A percentile compares a stretch with the other conserved stretches of the same genome.
phyloP scores from a whole-genome alignment of 2,113 vertebrate species.

The Ovis canadensis region DNA sequence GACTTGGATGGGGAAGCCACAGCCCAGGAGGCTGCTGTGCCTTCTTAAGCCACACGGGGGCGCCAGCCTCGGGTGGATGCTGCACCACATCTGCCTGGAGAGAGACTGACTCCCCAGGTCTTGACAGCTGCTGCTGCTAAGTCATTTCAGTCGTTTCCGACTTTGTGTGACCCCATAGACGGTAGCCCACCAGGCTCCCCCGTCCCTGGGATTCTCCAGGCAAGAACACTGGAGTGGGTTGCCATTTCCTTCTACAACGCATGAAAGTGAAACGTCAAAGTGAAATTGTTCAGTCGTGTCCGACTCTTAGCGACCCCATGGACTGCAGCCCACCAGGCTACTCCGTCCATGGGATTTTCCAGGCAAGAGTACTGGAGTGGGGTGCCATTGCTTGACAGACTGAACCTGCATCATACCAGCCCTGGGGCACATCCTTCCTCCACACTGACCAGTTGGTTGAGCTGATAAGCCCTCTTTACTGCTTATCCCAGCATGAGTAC shows the following conservation, averaged over 20 bases:
- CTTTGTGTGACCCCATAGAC: no score
- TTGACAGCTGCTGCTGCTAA: neutral
- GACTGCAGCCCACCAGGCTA: no score
- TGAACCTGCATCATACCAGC: neutral
- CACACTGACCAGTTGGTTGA: neutral
- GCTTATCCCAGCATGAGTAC: neutral
- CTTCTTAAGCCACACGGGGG: neutral
- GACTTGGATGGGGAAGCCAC: neutral
- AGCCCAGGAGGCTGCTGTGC: neutral
- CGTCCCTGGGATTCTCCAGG: no score
- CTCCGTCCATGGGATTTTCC: no score
- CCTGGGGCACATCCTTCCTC: neutral
- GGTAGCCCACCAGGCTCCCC: no score
- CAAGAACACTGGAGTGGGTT: no score
- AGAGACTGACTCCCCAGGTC: neutral
- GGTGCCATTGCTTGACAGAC: neutral
- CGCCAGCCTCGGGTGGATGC: neutral
- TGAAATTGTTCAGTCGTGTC: no score
- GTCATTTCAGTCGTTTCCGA: no score
- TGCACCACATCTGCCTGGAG: fast-evolving
- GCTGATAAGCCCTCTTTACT: neutral
- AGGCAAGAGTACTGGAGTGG: no score
- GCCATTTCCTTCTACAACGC: no score
- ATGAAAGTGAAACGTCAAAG: no score
- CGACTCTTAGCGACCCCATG: no score